phyloP scores from a whole-genome alignment of 1,140 invertebrate genomes.

The Manduca sexta region DNA sequence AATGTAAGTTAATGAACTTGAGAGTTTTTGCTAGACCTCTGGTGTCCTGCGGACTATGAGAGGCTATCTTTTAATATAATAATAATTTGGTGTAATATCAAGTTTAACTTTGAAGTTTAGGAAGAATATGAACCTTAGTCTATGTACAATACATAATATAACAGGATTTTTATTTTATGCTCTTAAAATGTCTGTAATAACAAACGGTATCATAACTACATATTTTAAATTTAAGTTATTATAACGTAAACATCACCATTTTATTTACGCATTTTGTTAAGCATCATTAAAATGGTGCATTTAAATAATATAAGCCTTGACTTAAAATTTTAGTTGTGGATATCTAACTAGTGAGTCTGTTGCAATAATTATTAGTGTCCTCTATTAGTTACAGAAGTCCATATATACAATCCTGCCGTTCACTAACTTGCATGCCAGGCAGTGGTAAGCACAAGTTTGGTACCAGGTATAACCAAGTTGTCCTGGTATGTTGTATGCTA shows the following conservation, averaged over 20 bases:
- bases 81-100: conserved; percentile 12
- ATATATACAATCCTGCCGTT: no score
- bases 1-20: conserved; percentile 41
- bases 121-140: conserved; percentile 1
- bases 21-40: conserved; percentile 53
- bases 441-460: no score
- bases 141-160: conserved; percentile 1
- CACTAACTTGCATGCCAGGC: no score
- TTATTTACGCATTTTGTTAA: neutral
- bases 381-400: no score
- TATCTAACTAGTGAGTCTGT: no score
- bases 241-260: no score
- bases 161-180: conserved; percentile 1
- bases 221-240: conserved; percentile 18
- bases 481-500: no score
- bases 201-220: conserved; percentile 19
- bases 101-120: conserved; percentile 13
- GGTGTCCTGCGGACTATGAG: conserved; percentile 27
- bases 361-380: no score
- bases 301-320: neutral
- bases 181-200: conserved; percentile 10
- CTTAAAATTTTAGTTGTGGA: conserved; percentile 2
- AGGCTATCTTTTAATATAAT: conserved; percentile 42
- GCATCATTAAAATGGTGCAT: neutral
- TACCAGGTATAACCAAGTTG: no score